Evolutionary conservation across 1,140 invertebrate species (phyloP).

Genomic region (Meteorus sp.): DNA sequence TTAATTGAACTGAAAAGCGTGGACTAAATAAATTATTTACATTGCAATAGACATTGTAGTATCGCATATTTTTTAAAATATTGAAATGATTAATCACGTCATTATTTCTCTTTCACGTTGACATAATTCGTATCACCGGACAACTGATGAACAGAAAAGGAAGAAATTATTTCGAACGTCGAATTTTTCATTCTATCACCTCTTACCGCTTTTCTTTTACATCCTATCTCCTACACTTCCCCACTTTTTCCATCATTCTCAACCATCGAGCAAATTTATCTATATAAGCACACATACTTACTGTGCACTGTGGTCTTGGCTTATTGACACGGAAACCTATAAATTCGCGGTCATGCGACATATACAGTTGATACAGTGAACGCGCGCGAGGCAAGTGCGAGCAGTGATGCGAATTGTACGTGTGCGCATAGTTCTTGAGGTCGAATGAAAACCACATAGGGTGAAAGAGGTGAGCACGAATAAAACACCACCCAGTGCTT

Average conservation of each 20-base stretch:
- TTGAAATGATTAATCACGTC: neutral
- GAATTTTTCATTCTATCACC: no score
- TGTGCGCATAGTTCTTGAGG: constrained; percentile 3
- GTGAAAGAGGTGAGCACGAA: constrained; percentile 1
- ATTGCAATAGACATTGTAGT: constrained; percentile 2
- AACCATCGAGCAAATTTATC: neutral
- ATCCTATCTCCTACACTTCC: neutral
- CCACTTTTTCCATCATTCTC: neutral
- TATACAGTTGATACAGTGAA: neutral
- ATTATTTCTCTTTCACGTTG: no score
- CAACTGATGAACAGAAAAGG: no score
- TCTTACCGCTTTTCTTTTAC: neutral
- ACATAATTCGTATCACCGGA: no score
- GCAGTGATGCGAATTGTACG: neutral
- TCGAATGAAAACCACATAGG: constrained; percentile 14
- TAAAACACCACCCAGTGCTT: neutral
- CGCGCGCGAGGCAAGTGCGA: neutral
- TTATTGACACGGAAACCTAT: constrained; percentile 43
- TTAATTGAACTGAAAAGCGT: constrained; percentile 24
- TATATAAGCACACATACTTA: constrained; percentile 3
- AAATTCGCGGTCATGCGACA: constrained; percentile 30
- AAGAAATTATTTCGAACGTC: no score
- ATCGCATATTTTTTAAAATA: constrained; percentile 1
- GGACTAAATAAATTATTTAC: no score
- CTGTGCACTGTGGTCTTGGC: constrained; percentile 26